These are phyloP conservation scores for Pavo muticus DNA, from an alignment of 2,113 vertebrate species.

Conservation along the genomic window DNA sequence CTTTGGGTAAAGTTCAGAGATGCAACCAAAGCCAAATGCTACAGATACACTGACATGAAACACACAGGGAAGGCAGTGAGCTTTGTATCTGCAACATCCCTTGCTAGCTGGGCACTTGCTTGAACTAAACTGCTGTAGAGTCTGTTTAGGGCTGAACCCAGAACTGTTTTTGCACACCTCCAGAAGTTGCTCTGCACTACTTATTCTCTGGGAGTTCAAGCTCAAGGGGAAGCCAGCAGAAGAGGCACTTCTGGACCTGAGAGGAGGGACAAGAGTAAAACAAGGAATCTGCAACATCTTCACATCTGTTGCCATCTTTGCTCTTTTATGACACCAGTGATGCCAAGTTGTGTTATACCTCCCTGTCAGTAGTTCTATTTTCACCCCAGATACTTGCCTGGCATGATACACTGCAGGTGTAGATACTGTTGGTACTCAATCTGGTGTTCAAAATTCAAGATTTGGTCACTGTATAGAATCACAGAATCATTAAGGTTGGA, in stretches of 20 bases:
- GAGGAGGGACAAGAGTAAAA: background rate
- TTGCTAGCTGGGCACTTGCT: accelerated
- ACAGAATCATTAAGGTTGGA: too few relatives aligned
- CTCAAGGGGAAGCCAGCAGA: background rate
- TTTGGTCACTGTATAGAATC: accelerated
- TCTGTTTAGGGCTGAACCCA: background rate
- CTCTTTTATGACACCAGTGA: accelerated
- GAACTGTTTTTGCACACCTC: background rate
- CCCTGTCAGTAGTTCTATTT: background rate
- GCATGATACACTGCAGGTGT: background rate
- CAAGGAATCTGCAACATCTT: background rate
- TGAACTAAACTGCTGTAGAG: background rate
- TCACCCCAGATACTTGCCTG: background rate
- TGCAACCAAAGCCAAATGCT: conserved; percentile 9
- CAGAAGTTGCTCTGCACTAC: background rate
- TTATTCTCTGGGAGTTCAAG: background rate
- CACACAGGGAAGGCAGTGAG: background rate
- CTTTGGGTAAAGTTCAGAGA: conserved; percentile 53
- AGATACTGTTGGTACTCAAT: background rate
- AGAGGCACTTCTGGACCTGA: background rate
- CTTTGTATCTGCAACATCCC: background rate
- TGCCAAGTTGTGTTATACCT: background rate
- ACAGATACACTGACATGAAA: background rate
- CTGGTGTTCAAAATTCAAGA: background rate
- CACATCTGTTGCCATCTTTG: background rate